Evolutionary conservation across 1,140 invertebrate species (phyloP).

Genomic region (Cecropterus lyciades): DNA sequence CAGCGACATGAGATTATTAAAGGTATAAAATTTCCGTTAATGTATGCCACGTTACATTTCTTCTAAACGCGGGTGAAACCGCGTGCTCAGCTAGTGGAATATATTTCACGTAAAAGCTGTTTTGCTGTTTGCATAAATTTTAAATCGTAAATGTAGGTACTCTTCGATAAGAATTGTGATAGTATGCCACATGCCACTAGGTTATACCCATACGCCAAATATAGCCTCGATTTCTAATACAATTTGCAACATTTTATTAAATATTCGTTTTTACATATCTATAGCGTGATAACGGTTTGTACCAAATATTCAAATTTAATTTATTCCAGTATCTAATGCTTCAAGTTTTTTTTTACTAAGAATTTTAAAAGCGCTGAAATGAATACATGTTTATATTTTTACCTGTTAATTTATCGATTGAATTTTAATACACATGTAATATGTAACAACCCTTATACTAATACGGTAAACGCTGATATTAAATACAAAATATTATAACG

Average conservation of each 20-base stretch:
- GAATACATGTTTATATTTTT: slow-evolving; percentile 6
- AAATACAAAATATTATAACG: too few species aligned
- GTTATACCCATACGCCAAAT: slow-evolving; percentile 4
- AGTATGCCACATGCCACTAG: slow-evolving; percentile 1
- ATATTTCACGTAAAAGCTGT: too few species aligned
- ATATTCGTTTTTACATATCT: slow-evolving; percentile 5
- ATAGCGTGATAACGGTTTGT: slow-evolving; percentile 1
- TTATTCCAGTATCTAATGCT: neutral
- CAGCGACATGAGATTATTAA: too few species aligned
- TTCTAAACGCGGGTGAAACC: too few species aligned
- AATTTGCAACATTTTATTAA: slow-evolving; percentile 15
- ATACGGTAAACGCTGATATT: too few species aligned
- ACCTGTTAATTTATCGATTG: too few species aligned
- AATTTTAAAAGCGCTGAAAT: neutral
- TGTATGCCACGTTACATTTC: too few species aligned
- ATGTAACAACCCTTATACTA: too few species aligned
- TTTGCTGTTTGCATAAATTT: neutral
- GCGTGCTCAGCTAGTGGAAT: too few species aligned
- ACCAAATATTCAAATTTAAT: slow-evolving; percentile 2
- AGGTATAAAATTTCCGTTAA: too few species aligned
- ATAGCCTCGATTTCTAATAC: neutral
- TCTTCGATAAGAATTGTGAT: neutral
- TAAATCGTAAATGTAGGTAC: neutral
- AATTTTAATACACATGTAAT: too few species aligned
- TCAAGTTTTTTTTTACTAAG: neutral